Evolutionary conservation across 2,888 invertebrate genomes (phyloP).

Genomic region (Euzophera pinguis): DNA sequence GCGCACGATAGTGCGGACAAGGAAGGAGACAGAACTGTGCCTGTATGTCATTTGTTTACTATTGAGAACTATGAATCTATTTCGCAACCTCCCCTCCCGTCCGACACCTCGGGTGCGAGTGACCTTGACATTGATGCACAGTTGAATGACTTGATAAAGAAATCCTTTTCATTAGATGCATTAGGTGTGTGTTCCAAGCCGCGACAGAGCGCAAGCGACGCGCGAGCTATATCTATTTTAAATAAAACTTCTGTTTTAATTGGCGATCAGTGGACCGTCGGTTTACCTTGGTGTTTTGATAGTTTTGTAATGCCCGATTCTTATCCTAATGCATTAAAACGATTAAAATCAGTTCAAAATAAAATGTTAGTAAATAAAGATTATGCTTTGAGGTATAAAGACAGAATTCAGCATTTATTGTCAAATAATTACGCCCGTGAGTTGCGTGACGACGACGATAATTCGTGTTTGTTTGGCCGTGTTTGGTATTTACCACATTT

Average conservation of each 20-base stretch:
- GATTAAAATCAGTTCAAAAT: background rate
- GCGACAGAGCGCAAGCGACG: background rate
- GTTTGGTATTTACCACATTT: slow-evolving; percentile 21
- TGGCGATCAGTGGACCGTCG: background rate
- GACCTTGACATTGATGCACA: background rate
- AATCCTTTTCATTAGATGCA: background rate
- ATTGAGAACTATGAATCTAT: background rate
- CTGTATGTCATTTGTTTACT: background rate
- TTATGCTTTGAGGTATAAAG: background rate
- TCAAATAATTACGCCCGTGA: background rate
- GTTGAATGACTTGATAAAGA: background rate
- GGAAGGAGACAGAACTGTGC: background rate
- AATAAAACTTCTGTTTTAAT: background rate
- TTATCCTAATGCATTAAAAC: background rate
- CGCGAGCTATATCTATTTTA: background rate
- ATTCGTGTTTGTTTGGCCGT: background rate
- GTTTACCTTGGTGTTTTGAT: background rate
- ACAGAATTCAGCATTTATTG: background rate
- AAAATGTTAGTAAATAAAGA: background rate
- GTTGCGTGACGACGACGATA: background rate
- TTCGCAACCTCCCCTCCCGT: background rate
- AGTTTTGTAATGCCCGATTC: background rate
- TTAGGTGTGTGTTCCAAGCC: background rate
- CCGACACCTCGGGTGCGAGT: background rate
- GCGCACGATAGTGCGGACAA: background rate